Base-by-base conservation (phyloP, 2,888 invertebrate species). In the Synergus gifuensis region DNA sequence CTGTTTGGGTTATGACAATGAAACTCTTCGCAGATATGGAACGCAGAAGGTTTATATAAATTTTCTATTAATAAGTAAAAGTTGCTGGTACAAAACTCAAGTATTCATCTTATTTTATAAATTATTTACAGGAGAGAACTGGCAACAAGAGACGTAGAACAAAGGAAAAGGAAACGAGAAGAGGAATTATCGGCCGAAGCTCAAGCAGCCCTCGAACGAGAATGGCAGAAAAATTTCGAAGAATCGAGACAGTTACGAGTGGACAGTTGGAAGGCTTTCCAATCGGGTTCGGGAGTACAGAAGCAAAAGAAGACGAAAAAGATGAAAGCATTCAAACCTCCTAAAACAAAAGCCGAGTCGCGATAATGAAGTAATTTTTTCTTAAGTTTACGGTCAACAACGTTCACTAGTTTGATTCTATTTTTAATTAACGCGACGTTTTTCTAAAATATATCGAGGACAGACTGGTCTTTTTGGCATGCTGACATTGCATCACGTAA, bases 141-240 rank as follows among this genome's bases (percentile, higher is more conserved):
- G 73, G 98, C 98, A 88, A 96, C 96, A 16, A 94, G 98, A 67
- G 98, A 98, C 88, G 96, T 97, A 93, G 98, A 98, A 91, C 98
- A 98, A 88, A 94, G 98, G 78, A 98, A 98, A 92, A 93, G 99
- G 67, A 98, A 98, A 93, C 94, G 98, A 11, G 98, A 99, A 92
- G 96, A 97, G 22, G 98, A 98, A 94, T 96, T 98, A 77, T 97
- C 98, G 81, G 97, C 97, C 78, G 98, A 98, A 89, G 98, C 98
- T 88, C 96, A 96, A 88, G 94, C 96, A 81, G 96, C 98, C 81
- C 93, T 97, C 73, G 98, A 99, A 89, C 97, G 98, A 87, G 99
- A 99, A 92, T 99, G 98, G 98, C 98, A 98, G 85, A 98, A 98
- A 91, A 99, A 99, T 93, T 99, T 98, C 93, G 99, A 99, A 95